Conservation (phyloP, 2,113 vertebrate species). For the Baryphthengus martii region DNA sequence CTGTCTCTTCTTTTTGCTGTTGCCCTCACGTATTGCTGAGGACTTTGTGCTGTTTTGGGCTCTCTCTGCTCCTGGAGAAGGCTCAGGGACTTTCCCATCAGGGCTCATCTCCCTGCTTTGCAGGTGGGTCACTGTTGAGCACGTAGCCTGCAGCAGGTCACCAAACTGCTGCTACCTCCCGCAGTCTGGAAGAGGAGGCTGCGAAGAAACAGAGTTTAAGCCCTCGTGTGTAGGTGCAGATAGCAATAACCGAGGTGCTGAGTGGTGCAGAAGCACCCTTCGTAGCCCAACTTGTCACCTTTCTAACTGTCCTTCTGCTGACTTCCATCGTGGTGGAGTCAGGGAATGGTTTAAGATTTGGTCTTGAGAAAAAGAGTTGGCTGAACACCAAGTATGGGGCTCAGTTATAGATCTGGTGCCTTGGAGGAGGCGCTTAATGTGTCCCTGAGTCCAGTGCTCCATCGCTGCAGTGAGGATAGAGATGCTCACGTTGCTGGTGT, state of each 20-base stretch:
- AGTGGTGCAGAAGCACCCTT: not conserved
- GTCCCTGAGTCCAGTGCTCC: not conserved
- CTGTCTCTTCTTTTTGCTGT: not conserved
- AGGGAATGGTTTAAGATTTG: not conserved
- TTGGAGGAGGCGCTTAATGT: not conserved
- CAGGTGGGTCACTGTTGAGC: not conserved
- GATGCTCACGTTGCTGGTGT: not conserved
- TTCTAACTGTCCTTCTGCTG: not conserved
- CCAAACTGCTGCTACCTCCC: not conserved
- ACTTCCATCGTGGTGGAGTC: not conserved
- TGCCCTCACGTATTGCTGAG: not conserved
- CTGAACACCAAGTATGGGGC: not conserved
- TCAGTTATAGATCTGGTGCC: not conserved
- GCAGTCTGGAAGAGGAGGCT: not conserved
- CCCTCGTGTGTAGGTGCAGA: not conserved
- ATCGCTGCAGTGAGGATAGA: not conserved
- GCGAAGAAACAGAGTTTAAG: not conserved
- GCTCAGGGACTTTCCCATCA: not conserved
- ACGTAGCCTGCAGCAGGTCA: not conserved
- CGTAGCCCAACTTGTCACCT: not conserved
- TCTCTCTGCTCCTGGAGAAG: not conserved
- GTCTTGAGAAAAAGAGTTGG: not conserved
- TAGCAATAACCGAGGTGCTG: not conserved
- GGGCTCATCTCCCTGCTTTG: not conserved
- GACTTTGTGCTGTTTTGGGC: not conserved